Evolutionary conservation across 1,140 invertebrate genomes (phyloP), one percentile per base, ranked within the genome.

Genomic region (Metopolophium dirhodum): DNA sequence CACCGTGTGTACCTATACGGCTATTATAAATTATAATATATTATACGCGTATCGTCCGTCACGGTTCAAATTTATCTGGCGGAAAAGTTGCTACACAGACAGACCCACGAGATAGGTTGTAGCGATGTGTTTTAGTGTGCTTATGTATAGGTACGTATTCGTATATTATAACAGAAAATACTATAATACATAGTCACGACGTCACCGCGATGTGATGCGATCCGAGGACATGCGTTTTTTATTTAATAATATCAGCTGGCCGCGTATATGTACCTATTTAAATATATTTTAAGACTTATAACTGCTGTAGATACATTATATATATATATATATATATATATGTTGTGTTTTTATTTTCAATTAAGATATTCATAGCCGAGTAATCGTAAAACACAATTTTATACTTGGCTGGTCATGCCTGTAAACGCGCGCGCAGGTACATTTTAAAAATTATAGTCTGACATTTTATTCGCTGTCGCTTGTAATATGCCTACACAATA

Each of bases 381-480:
- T 93, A 90, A 90, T 90, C 14, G 89, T 68, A 86, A 93, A 93
- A 93, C 49, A n/a, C 91, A 86, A 93, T 93, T 93, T 54, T 85
- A 93, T 93, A 83, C 91, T 93, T 93, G 91, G 91, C 30, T 30
- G 91, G 51, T 18, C 91, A 93, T 85, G 91, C 91, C 91, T 86
- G 51, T 93, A 93, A 93, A 93, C 49, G 91, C 49, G 68, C 45
- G 82, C 88, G 23, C n/a, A 26, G 49, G 57, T 90, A 45, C 37
- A 68, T 61, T 90, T 68, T 22, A 51, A 88, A 51, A 88, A 88
- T 35, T 88, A 88, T 41, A 30, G 87, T 88, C 47, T 14, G 87
- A 35, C 87, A 51, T 88, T 88, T 87, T 87, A 77, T 57, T 22
- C 7, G 7, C 22, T 7, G 22, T 22, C 20, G 7, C 8, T 23